Conservation (phyloP, 1,140 invertebrate genomes). For the Asbolus verrucosus region DNA sequence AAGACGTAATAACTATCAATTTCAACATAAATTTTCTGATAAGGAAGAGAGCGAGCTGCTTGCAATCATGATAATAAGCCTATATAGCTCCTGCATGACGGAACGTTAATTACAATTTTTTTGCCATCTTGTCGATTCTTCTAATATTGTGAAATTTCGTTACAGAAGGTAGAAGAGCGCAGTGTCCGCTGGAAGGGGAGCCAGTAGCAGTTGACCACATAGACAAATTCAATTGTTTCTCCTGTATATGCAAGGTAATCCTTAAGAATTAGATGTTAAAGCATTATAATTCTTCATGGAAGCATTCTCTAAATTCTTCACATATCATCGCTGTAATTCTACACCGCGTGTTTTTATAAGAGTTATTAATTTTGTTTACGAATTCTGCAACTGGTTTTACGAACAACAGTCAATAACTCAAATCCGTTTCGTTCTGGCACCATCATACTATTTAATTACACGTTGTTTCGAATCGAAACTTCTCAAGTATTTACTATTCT, state of each 20-base stretch:
- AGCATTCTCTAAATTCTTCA: constrained; percentile 50
- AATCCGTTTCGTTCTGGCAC: neutral
- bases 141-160: constrained; percentile 43
- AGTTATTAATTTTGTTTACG: constrained; percentile 58
- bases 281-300: constrained; percentile 6
- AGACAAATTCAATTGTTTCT: constrained; percentile 63
- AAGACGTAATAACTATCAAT: constrained; percentile 32
- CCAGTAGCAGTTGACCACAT: constrained; percentile 62
- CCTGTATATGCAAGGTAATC: constrained; percentile 66
- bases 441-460: no score
- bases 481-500: constrained; percentile 22
- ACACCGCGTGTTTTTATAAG: constrained; percentile 54
- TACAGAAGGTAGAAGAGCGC: constrained; percentile 61
- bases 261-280: constrained; percentile 18
- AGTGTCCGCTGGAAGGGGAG: constrained; percentile 64
- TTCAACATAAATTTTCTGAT: constrained; percentile 24
- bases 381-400: constrained; percentile 60
- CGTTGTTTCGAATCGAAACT: constrained; percentile 4
- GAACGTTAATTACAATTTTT: constrained; percentile 34
- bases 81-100: constrained; percentile 30
- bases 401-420: constrained; percentile 39
- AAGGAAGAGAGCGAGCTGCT: constrained; percentile 24
- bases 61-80: constrained; percentile 9
- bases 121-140: neutral
- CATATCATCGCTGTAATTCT: constrained; percentile 56